Evolutionary conservation across 2,797 vertebrate genomes (phyloP), one percentile per base, ranked within the genome.

Genomic region (Hypotaenidia okinawae): DNA sequence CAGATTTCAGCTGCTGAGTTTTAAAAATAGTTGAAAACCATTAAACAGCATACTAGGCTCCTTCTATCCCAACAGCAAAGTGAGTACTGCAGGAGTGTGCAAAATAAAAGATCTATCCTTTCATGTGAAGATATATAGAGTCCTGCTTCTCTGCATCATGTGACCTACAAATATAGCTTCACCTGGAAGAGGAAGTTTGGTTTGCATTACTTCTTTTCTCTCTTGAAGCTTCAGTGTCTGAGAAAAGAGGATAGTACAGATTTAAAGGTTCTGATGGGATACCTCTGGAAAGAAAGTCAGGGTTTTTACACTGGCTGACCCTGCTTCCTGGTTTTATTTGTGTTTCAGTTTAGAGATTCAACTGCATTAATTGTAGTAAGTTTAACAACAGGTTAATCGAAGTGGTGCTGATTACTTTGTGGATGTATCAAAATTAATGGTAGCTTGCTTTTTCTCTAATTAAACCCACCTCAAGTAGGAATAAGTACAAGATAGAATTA

Each of bases 141-240:
- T 22, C 10, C 6, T 70, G 25, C 45, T 25, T 33, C 15, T 66
- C 9, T 25, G 13, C 37, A 33, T 75, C 17, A 15, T 47, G 52
- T 61, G 13, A 45, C 54, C 24, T 1, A 0, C 39, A 35, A 69
- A 19, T 49, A 9, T 17, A 30, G 14, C 5, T 8, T 51, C 58
- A 28, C 28, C 35, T 77, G 10, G 62, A 66, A 51, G 45, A 41
- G 66, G 28, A 70, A 16, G 16, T 78, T 82, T 85, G 62, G 30
- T 51, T 79, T 82, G 68, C 51, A 4, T 73, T 55, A 22, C 66
- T 73, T 41, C 13, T 64, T 61, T 80, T 23, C 55, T 70, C 78
- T 45, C 39, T 51, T 77, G 45, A 45, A 87, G 25, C n/a, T 32
- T 74, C 35, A 61, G 11, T 7, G 8, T 77, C n/a, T 33, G 32